phyloP scores from a whole-genome alignment of 92 coral and sea anemone genomes.

The Siderastrea radians region DNA sequence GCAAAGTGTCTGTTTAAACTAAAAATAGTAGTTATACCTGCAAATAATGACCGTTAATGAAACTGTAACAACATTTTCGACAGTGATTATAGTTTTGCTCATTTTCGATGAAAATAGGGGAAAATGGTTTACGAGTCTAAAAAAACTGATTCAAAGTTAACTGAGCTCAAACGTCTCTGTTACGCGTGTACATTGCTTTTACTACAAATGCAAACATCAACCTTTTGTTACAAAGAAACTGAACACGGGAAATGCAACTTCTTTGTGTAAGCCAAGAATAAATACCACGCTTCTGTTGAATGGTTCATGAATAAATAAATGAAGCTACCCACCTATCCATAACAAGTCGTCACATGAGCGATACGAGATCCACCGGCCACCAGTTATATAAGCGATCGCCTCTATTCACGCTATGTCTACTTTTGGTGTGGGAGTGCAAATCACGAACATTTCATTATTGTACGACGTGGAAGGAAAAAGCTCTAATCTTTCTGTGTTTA shows the following conservation, averaged over 20 bases:
- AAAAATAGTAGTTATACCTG: neutral
- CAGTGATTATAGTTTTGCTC: too few species aligned
- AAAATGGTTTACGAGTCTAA: too few species aligned
- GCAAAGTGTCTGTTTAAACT: too few species aligned
- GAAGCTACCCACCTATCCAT: neutral
- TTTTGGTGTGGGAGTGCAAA: conserved; percentile 4
- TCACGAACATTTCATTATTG: neutral
- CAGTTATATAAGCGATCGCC: neutral
- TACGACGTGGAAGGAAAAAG: neutral
- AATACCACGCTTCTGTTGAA: conserved; percentile 26
- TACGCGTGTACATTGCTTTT: too few species aligned
- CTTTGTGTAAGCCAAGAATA: neutral
- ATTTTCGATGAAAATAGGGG: too few species aligned
- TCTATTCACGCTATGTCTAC: neutral
- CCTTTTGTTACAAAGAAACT: neutral
- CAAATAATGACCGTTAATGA: neutral
- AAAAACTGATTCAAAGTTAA: too few species aligned
- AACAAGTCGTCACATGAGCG: conserved; percentile 1
- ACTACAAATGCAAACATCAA: neutral
- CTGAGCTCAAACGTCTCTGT: neutral
- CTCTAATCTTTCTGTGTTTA: neutral
- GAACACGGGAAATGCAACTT: neutral
- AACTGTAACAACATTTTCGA: too few species aligned
- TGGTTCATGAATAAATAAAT: conserved; percentile 35
- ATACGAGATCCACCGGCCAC: neutral